Conservation (phyloP, 2,888 invertebrate species). For the Caenorhabditis sp. region DNA sequence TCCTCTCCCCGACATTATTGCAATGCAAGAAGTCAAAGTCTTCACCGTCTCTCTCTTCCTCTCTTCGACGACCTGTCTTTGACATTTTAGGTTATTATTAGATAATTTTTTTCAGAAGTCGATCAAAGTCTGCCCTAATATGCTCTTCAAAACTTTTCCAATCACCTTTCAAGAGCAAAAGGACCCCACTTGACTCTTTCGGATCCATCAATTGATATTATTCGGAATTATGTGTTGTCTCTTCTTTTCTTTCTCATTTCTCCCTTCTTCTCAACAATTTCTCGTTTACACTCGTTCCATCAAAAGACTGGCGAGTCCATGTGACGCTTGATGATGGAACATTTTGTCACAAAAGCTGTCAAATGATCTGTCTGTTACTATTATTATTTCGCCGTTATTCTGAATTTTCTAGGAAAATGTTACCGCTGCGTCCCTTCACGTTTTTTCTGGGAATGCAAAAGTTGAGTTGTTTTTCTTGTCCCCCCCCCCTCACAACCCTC, state of each 20-base stretch:
- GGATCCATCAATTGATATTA: not conserved
- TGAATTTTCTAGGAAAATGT: too few species aligned
- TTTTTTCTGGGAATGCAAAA: too few species aligned
- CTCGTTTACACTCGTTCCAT: conserved; percentile 33
- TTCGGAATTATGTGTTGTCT: not conserved
- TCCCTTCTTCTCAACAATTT: not conserved
- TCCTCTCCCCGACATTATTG: too few species aligned
- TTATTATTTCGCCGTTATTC: too few species aligned
- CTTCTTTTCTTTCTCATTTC: not conserved
- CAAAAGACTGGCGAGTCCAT: conserved; percentile 30
- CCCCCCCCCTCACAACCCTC: not conserved
- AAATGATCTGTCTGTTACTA: too few species aligned
- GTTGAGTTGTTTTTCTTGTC: conserved; percentile 23
- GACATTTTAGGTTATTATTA: not conserved
- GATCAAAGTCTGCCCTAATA: not conserved
- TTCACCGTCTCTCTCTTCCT: too few species aligned
- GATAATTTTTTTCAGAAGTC: too few species aligned
- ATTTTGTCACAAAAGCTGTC: too few species aligned
- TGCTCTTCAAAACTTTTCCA: conserved; percentile 12
- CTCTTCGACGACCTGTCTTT: too few species aligned
- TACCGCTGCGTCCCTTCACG: too few species aligned
- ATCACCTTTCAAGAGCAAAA: conserved; percentile 10
- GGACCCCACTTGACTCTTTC: not conserved
- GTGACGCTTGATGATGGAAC: conserved; percentile 46
- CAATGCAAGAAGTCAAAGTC: too few species aligned